Conservation (phyloP, 1,140 invertebrate species). For the Zaprionus vittiger region DNA sequence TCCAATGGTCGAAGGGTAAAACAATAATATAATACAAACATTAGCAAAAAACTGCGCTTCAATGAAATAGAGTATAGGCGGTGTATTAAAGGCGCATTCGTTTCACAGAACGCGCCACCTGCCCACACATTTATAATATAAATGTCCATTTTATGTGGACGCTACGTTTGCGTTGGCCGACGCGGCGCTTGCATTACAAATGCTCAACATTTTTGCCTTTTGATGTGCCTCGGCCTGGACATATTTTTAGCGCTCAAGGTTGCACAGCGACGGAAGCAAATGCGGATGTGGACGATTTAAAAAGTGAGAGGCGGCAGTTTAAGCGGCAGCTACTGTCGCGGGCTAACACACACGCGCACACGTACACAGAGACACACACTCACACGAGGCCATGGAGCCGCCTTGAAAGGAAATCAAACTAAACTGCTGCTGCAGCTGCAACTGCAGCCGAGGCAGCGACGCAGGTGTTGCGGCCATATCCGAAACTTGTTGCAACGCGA, state of each 20-base stretch:
- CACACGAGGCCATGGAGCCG: constrained; percentile 36
- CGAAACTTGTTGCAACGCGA: constrained; percentile 72
- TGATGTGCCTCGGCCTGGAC: constrained; percentile 60
- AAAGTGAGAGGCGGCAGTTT: constrained; percentile 60
- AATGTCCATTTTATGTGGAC: constrained; percentile 44
- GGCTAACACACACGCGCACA: constrained; percentile 24
- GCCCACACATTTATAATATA: constrained; percentile 16
- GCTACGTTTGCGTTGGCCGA: constrained; percentile 33
- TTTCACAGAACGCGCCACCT: background rate
- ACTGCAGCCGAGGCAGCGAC: constrained; percentile 13
- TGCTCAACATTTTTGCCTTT: constrained; percentile 64
- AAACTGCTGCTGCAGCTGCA: constrained; percentile 26
- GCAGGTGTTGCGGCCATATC: constrained; percentile 38
- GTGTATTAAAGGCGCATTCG: background rate
- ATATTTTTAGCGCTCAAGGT: constrained; percentile 78
- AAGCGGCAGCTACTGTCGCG: constrained; percentile 11
- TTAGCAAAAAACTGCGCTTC: background rate
- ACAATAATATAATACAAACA: no score
- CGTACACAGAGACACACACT: constrained; percentile 32
- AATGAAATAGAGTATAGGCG: background rate
- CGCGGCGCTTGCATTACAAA: constrained; percentile 54
- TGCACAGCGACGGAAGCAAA: constrained; percentile 66
- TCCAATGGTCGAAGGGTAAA: no score
- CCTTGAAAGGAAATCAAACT: constrained; percentile 66
- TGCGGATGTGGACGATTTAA: constrained; percentile 79